phyloP scores from a whole-genome alignment of 1,140 invertebrate species.

The Capitella teleta region DNA sequence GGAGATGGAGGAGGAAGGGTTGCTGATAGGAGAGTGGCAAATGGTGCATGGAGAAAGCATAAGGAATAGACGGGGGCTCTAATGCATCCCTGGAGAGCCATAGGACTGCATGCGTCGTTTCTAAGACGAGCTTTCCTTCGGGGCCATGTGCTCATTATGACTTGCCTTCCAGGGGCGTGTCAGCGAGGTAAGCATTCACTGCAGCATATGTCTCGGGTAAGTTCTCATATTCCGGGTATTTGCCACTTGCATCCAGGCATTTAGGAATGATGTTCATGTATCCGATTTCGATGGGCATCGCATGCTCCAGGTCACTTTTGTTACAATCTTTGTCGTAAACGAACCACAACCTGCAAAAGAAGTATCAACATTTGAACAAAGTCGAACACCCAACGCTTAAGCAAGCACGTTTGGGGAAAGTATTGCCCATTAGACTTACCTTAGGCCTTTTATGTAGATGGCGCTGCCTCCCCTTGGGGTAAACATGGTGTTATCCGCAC shows the following conservation, averaged over 20 bases:
- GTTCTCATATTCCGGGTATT: conserved; percentile 13
- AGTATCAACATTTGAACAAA: neutral
- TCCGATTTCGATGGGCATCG: conserved; percentile 10
- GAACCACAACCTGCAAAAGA: neutral
- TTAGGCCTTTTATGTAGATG: conserved; percentile 14
- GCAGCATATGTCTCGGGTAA: conserved; percentile 15
- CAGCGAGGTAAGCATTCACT: conserved; percentile 11
- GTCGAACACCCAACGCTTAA: too few species aligned
- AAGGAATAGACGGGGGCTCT: too few species aligned
- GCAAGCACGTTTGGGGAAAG: neutral
- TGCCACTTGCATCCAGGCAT: conserved; percentile 12
- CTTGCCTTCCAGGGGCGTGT: conserved; percentile 10
- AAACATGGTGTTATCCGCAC: conserved; percentile 11
- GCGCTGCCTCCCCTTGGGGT: conserved; percentile 9
- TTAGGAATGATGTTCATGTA: conserved; percentile 16
- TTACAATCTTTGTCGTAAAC: neutral
- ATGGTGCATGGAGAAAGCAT: too few species aligned
- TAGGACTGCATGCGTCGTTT: too few species aligned
- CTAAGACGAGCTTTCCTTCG: too few species aligned
- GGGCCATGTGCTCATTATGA: neutral
- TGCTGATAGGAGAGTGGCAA: too few species aligned
- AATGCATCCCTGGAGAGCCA: too few species aligned
- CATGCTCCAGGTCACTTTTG: conserved; percentile 4
- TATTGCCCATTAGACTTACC: neutral
- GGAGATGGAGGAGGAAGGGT: too few species aligned